phyloP scores from a whole-genome alignment of 1,140 invertebrate species.

The Delia radicum region DNA sequence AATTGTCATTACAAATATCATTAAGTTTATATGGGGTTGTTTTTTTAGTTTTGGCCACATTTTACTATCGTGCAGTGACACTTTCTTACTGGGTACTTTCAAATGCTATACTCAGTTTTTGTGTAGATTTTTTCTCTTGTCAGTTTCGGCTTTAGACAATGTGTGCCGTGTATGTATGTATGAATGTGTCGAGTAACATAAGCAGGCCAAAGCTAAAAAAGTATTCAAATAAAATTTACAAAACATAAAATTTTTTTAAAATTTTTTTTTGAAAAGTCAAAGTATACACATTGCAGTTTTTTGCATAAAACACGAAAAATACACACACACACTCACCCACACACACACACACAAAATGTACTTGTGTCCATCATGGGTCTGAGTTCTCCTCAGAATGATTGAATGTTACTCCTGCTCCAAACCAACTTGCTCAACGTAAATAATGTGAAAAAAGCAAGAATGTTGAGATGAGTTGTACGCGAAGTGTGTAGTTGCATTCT shows the following conservation, averaged over 20 bases:
- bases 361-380: background rate
- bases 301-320: background rate
- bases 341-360: background rate
- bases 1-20: too few relatives aligned
- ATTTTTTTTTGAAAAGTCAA: slow-evolving; percentile 1
- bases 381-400: background rate
- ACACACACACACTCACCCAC: background rate
- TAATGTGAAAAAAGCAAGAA: background rate
- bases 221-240: slow-evolving; percentile 20
- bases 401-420: background rate
- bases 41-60: too few relatives aligned
- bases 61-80: too few relatives aligned
- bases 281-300: background rate
- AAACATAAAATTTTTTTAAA: background rate
- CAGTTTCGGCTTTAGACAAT: too few relatives aligned
- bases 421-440: background rate
- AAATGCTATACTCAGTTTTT: too few relatives aligned
- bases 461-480: background rate
- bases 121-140: too few relatives aligned
- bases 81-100: too few relatives aligned
- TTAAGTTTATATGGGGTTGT: too few relatives aligned
- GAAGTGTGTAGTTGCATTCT: background rate
- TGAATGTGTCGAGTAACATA: background rate
- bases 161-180: background rate
- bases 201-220: slow-evolving; percentile 14